phyloP scores from a whole-genome alignment of 2,797 vertebrate genomes.

The Sparus aurata region DNA sequence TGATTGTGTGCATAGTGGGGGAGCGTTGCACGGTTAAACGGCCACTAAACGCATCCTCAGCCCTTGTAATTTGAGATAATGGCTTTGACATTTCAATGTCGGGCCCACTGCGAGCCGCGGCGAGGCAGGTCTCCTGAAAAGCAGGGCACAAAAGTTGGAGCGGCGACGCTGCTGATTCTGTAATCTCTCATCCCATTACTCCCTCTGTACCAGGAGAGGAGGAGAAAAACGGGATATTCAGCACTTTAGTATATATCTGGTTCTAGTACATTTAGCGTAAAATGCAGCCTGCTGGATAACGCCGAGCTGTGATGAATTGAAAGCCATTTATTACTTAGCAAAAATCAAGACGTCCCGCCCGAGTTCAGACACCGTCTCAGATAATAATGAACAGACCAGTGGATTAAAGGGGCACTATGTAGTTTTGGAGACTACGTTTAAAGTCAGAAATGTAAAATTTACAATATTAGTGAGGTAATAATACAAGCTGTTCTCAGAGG shows the following conservation, averaged over 20 bases:
- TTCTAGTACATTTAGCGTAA: conserved; percentile 50
- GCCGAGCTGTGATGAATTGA: conserved; percentile 7
- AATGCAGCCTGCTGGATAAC: conserved; percentile 32
- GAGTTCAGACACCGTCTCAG: conserved; percentile 16
- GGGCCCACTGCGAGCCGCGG: conserved; percentile 35
- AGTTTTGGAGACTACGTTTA: too few relatives aligned
- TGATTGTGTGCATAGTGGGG: conserved; percentile 52
- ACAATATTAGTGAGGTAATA: too few relatives aligned
- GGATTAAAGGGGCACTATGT: too few relatives aligned
- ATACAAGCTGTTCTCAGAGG: too few relatives aligned
- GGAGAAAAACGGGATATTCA: conserved; percentile 30
- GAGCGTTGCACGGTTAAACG: conserved; percentile 59
- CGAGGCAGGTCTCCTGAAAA: conserved; percentile 46
- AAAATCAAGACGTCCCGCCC: conserved; percentile 7
- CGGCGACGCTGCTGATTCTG: conserved; percentile 42
- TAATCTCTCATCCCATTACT: conserved; percentile 53
- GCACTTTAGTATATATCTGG: conserved; percentile 43
- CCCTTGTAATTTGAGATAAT: conserved; percentile 75
- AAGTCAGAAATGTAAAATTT: too few relatives aligned
- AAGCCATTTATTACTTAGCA: conserved; percentile 1
- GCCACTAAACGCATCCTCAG: conserved; percentile 67
- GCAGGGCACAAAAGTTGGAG: conserved; percentile 31
- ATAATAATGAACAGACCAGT: conserved; percentile 14
- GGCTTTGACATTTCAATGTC: conserved; percentile 79
- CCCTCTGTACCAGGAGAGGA: conserved; percentile 8